A percentile compares a stretch with the other conserved stretches of the same genome.
These are phyloP conservation scores for Clarias batrachus DNA, from an alignment of 2,113 vertebrate species.

Conservation along the genomic window DNA sequence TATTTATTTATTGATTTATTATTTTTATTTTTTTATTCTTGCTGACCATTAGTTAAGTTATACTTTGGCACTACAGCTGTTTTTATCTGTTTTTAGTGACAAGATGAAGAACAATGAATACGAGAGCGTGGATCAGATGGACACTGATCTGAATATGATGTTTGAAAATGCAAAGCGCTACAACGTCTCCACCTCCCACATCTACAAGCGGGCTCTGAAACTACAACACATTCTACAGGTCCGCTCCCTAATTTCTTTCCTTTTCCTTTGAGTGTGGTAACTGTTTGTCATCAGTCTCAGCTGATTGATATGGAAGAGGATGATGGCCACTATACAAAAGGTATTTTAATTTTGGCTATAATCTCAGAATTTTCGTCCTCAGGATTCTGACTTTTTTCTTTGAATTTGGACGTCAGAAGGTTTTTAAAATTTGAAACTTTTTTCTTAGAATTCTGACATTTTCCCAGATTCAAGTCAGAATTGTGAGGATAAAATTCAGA, in stretches of 20 bases:
- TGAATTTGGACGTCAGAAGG: too few relatives aligned
- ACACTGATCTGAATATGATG: constrained; percentile 90
- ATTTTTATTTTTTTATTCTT: neutral
- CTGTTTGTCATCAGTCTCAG: neutral
- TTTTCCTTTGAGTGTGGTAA: neutral
- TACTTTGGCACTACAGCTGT: neutral
- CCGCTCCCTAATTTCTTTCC: neutral
- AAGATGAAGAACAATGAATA: constrained; percentile 96
- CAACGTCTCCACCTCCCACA: constrained; percentile 93
- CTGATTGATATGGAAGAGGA: neutral
- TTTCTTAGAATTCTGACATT: too few relatives aligned
- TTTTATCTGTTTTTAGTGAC: constrained; percentile 71
- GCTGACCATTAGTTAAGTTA: neutral
- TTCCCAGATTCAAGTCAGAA: too few relatives aligned
- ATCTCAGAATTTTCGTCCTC: too few relatives aligned
- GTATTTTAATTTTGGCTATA: too few relatives aligned
- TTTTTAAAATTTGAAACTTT: too few relatives aligned
- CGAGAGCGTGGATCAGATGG: constrained; percentile 90
- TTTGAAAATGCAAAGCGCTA: constrained; percentile 98
- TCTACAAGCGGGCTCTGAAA: constrained; percentile 95
- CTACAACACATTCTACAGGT: constrained; percentile 98
- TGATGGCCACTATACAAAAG: too few relatives aligned
- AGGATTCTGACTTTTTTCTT: too few relatives aligned
- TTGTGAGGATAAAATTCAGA: too few relatives aligned
- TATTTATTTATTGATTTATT: neutral